Evolutionary conservation across 2,113 vertebrate species (phyloP), one percentile per base, ranked within the genome.

Genomic region (Fregetta grallaria): DNA sequence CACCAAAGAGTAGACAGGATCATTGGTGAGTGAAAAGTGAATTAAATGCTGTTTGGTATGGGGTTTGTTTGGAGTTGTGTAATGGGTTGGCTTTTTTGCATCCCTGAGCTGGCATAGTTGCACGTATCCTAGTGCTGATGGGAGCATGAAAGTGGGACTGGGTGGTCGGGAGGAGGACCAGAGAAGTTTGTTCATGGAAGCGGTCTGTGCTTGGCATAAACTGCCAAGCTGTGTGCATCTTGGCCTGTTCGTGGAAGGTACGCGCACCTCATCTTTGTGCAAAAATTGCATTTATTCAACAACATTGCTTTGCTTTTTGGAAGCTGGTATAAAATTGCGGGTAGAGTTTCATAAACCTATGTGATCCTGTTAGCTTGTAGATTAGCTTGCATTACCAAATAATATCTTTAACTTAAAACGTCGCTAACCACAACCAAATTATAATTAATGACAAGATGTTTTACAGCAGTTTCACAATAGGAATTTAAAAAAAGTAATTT

Each of bases 221-320:
- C 9, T 63, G n/a, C 16, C 34, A 47, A 70, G 23, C 22, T 50
- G 30, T 3, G 7, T 3, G 5, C 4, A 18, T 6, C 6, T 26
- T 61, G 11, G 27, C 21, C 8, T 19, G 9, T 34, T 40, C 7
- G 4, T 40, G 32, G 21, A 74, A 86, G 15, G 38, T 19, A 26
- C 0, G 1, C 1, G 2, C 23, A 45, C 21, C 3, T 8, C 16
- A 20, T 26, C 23, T 75, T 75, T 75, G 34, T 2, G 1, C 2
- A 10, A 13, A 36, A 42, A 19, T 49, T 68, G 9, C 18, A 8
- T 74, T 79, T 38, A 38, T 70, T 89, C 25, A n/a, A 18, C 9
- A 53, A 40, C 83, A 73, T 32, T 5, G 5, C 30, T 65, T 68
- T 66, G 42, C 13, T 79, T 72, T 36, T 65, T 78, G 42, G 40